phyloP scores from a whole-genome alignment of 2,797 vertebrate genomes.

The Acridotheres tristis region DNA sequence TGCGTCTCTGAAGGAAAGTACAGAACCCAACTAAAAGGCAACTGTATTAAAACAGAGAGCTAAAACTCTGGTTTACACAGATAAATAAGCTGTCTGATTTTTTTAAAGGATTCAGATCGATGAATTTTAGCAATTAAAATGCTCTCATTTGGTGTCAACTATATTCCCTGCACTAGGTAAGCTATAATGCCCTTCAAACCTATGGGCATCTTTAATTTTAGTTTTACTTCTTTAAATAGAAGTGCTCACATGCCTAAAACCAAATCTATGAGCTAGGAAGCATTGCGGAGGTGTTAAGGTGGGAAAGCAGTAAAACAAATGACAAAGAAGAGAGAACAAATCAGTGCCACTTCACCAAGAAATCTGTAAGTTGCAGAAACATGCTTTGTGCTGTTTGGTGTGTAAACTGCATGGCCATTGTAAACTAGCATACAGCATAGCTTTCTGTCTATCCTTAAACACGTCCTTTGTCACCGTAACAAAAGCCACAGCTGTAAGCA shows the following conservation, averaged over 20 bases:
- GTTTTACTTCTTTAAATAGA: neutral
- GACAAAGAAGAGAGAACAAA: neutral
- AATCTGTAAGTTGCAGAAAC: constrained; percentile 50
- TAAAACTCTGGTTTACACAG: neutral
- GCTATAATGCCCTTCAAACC: neutral
- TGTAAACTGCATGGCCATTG: constrained; percentile 61
- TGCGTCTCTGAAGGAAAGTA: neutral
- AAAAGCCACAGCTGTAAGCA: constrained; percentile 69
- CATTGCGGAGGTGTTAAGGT: neutral
- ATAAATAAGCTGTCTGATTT: neutral
- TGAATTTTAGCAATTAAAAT: neutral
- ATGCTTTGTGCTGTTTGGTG: constrained; percentile 44
- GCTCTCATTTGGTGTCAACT: neutral
- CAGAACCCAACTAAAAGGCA: neutral
- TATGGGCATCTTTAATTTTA: neutral
- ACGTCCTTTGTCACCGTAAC: constrained; percentile 61
- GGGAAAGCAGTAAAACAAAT: neutral
- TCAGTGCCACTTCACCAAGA: neutral
- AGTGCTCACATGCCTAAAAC: neutral
- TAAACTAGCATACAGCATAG: constrained; percentile 42
- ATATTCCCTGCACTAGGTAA: neutral
- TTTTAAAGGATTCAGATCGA: neutral
- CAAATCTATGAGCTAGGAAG: neutral
- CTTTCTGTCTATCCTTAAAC: constrained; percentile 75
- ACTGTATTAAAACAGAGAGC: neutral